Conservation (phyloP, 2,888 invertebrate genomes). For the Pherbina coryleti region DNA sequence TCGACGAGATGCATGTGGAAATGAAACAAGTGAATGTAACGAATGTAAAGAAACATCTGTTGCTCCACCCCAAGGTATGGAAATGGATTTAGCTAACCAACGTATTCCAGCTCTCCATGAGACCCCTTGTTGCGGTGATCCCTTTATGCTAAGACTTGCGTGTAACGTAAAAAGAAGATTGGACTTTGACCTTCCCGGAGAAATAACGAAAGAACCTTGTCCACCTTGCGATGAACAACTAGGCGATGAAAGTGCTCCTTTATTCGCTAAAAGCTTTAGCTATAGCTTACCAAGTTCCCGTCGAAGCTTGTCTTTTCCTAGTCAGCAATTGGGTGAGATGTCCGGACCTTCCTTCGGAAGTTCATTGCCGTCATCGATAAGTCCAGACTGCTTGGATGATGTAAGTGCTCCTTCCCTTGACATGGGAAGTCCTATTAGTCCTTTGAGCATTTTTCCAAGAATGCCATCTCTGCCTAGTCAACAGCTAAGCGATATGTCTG, state of each 20-base stretch:
- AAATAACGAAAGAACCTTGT: no score
- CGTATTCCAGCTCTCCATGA: no score
- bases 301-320: neutral
- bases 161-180: no score
- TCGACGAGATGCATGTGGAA: slow-evolving; percentile 42
- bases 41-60: neutral
- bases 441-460: neutral
- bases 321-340: slow-evolving; percentile 5
- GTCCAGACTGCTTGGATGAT: slow-evolving; percentile 22
- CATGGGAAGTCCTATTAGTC: neutral
- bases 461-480: neutral
- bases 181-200: no score
- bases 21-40: slow-evolving; percentile 15
- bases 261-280: neutral
- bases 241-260: slow-evolving; percentile 31
- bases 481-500: neutral
- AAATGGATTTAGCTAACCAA: no score
- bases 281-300: neutral
- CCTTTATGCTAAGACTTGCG: no score
- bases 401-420: slow-evolving; percentile 25
- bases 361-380: neutral
- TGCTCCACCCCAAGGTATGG: neutral
- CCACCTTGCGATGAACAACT: no score
- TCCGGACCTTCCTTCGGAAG: neutral
- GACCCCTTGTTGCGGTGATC: no score